Conservation (phyloP, 2,888 invertebrate species). For the Tenthredo livida region DNA sequence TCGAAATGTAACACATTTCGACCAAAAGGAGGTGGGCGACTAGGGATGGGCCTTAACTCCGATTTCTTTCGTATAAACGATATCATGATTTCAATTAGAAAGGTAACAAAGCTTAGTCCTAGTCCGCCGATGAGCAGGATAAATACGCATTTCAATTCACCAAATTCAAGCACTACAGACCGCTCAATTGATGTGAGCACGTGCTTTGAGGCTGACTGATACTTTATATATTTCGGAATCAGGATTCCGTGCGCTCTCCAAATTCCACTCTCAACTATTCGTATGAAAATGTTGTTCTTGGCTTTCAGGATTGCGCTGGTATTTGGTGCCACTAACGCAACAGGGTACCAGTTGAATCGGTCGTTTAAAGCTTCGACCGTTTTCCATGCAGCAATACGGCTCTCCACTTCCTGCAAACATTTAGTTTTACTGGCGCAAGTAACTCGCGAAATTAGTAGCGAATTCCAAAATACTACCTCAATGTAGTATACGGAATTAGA, state of each 20-base stretch:
- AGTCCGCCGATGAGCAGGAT: not conserved
- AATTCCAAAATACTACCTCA: not conserved
- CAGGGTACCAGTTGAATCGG: slow-evolving; percentile 13
- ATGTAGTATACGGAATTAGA: not conserved
- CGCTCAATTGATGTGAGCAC: not conserved
- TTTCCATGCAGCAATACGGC: not conserved
- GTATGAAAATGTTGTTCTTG: not conserved
- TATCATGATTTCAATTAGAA: slow-evolving; percentile 4
- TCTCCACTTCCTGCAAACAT: not conserved
- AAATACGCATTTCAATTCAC: not conserved
- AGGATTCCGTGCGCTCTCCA: not conserved
- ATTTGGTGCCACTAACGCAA: slow-evolving; percentile 3
- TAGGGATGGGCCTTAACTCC: too few relatives aligned
- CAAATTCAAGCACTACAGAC: not conserved
- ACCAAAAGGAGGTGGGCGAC: too few relatives aligned
- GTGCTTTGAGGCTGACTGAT: not conserved
- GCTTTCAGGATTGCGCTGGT: not conserved
- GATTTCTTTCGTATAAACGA: not conserved
- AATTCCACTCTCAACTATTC: not conserved
- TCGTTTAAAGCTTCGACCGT: not conserved
- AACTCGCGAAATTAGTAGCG: not conserved
- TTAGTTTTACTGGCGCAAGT: not conserved
- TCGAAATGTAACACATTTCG: too few relatives aligned
- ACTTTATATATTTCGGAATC: not conserved
- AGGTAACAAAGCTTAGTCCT: not conserved